phyloP scores from a whole-genome alignment of 2,113 vertebrate genomes.

The Thryonomys swinderianus region DNA sequence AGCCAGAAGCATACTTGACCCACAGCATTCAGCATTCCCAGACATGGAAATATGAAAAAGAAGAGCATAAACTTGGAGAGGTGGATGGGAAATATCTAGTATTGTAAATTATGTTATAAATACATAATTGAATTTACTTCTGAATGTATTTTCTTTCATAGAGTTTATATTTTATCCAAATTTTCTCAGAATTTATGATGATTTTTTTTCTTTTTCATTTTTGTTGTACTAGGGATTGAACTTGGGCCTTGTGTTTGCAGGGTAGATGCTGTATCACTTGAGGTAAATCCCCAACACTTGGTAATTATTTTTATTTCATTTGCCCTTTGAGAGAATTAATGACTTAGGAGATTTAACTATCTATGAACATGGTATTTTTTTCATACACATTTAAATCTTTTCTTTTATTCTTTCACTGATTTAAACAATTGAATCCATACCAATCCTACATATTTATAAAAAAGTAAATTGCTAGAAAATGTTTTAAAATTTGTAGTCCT shows the following conservation, averaged over 20 bases:
- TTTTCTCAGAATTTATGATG: not conserved
- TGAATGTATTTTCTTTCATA: not conserved
- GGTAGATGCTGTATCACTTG: too few relatives aligned
- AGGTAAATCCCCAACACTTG: too few relatives aligned
- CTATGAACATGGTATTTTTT: not conserved
- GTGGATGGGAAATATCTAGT: not conserved
- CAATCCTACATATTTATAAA: not conserved
- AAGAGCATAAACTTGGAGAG: not conserved
- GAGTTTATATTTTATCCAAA: not conserved
- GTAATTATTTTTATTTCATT: not conserved
- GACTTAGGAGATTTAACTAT: not conserved
- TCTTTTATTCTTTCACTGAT: not conserved
- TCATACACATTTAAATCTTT: not conserved
- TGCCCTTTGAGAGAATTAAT: not conserved
- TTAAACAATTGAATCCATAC: not conserved
- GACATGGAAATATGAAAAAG: not conserved
- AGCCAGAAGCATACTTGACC: not conserved
- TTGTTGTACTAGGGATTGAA: too few relatives aligned
- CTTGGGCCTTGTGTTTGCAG: too few relatives aligned
- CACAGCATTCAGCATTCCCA: not conserved
- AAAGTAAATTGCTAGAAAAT: not conserved
- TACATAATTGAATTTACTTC: not conserved
- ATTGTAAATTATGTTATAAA: not conserved
- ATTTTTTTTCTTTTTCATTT: too few relatives aligned
- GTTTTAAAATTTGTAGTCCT: not conserved